Evolutionary conservation across 2,888 invertebrate genomes (phyloP).

Genomic region (Hoplodrina blanda): DNA sequence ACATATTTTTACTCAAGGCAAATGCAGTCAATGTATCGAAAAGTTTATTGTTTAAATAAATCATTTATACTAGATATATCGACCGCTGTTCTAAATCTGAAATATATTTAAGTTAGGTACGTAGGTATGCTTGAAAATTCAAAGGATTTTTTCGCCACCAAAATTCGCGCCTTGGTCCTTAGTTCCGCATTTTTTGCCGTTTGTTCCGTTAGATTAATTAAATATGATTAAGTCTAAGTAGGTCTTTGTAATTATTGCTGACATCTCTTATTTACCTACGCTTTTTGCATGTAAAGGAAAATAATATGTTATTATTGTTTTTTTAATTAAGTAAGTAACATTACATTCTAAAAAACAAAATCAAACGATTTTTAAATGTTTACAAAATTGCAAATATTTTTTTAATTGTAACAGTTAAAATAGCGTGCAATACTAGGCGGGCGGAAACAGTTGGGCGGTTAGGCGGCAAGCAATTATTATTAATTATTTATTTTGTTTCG

Average conservation of each 20-base stretch:
- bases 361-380: not conserved
- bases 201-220: not conserved
- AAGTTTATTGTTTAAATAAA: too few relatives aligned
- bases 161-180: not conserved
- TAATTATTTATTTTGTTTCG: not conserved
- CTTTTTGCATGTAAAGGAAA: too few relatives aligned
- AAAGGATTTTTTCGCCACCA: not conserved
- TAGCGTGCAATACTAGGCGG: conserved; percentile 15
- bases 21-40: too few relatives aligned
- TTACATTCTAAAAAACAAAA: not conserved
- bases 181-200: not conserved
- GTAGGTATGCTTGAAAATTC: not conserved
- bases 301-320: too few relatives aligned
- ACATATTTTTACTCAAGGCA: too few relatives aligned
- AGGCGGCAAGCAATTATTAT: not conserved
- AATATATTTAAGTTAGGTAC: too few relatives aligned
- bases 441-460: conserved; percentile 10
- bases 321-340: not conserved
- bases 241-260: not conserved
- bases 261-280: too few relatives aligned
- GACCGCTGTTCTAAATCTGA: too few relatives aligned
- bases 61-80: too few relatives aligned
- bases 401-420: too few relatives aligned
- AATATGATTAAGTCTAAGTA: not conserved
- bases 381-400: not conserved